phyloP scores from a whole-genome alignment of 2,888 invertebrate species.

The Drosophila histrio region DNA sequence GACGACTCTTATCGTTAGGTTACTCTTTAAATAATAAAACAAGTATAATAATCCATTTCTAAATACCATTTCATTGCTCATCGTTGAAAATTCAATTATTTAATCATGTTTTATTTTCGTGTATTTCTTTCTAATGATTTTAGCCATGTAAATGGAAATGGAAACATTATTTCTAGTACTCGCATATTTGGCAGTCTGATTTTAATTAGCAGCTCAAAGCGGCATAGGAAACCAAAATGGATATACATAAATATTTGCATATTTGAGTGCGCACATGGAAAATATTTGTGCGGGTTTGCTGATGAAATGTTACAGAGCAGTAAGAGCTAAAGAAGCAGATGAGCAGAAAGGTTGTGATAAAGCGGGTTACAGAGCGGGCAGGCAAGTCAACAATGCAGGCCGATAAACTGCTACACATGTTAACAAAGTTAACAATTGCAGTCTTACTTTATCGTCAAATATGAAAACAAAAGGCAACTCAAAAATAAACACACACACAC shows the following conservation, averaged over 20 bases:
- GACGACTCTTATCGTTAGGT: background rate
- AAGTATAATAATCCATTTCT: background rate
- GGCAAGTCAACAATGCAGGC: conserved; percentile 51
- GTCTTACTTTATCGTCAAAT: conserved; percentile 23
- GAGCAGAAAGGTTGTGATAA: background rate
- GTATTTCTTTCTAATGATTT: background rate
- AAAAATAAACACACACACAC: background rate
- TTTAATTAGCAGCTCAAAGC: conserved; percentile 67
- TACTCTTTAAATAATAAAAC: background rate
- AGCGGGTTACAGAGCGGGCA: background rate
- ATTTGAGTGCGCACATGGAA: conserved; percentile 70
- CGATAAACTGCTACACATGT: conserved; percentile 78
- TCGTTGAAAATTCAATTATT: no score
- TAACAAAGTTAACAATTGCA: conserved; percentile 72
- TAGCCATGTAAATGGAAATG: conserved; percentile 8
- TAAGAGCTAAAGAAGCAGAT: no score
- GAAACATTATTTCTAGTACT: conserved; percentile 24
- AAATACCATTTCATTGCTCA: background rate
- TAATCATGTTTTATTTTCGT: no score
- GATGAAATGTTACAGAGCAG: conserved; percentile 29
- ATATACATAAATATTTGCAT: conserved; percentile 75
- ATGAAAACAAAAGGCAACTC: conserved; percentile 43
- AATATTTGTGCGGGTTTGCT: conserved; percentile 58
- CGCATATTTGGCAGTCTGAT: conserved; percentile 50
- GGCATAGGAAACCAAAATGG: conserved; percentile 40